Percentiles rank a stretch among this genome's conserved stretches.
These are phyloP conservation scores for Atta colombica DNA, from an alignment of 1,140 invertebrate genomes.

Conservation along the genomic window DNA sequence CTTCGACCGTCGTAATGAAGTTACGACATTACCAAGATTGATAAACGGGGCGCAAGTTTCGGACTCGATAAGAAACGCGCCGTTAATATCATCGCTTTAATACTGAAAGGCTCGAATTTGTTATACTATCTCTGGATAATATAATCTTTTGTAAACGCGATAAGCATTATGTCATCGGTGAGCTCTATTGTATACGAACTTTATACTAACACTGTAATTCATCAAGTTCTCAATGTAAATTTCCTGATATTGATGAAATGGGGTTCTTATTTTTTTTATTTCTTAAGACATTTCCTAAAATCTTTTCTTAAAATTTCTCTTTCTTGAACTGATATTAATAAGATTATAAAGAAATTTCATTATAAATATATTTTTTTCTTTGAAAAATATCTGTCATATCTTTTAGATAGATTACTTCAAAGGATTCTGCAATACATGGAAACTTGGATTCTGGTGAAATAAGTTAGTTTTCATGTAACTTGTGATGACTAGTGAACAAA, in stretches of 20 bases:
- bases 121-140: conserved; percentile 33
- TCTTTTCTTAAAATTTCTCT: not conserved
- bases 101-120: conserved; percentile 36
- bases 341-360: not conserved
- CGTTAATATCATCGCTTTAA: conserved; percentile 46
- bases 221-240: conserved; percentile 23
- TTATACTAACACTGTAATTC: conserved; percentile 37
- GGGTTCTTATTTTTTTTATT: not conserved
- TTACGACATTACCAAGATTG: conserved; percentile 53
- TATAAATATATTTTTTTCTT: not conserved
- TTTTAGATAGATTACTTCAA: not conserved
- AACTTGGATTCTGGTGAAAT: no score
- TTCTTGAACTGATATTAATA: not conserved
- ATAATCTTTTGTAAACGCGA: conserved; percentile 24
- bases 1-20: conserved; percentile 46
- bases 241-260: not conserved
- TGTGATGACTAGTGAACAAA: no score
- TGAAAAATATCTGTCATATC: not conserved
- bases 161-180: not conserved
- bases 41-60: conserved; percentile 39
- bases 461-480: no score
- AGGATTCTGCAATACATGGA: no score
- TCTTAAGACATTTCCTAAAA: not conserved
- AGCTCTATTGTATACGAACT: not conserved
- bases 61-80: conserved; percentile 16